Evolutionary conservation across 2,797 vertebrate genomes (phyloP), one percentile per base, ranked within the genome.

Genomic region (Thamnophis elegans): DNA sequence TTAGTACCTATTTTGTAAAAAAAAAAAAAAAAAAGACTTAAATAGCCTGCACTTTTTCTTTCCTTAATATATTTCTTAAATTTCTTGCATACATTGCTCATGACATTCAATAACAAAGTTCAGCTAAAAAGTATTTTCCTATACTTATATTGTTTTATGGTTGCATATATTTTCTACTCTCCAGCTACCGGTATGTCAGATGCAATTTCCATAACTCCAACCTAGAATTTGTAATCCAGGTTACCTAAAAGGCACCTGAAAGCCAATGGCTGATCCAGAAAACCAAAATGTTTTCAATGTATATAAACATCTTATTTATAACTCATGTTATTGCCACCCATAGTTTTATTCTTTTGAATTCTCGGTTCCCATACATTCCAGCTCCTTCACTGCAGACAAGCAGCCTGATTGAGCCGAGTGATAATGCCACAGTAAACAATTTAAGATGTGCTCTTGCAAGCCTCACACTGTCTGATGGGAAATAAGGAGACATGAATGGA

Each of bases 361-460:
- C 94, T 91, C 59, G 25, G 93, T 97, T 97, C 96, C 94, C 96
- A 97, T n/a, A 88, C 92, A 90, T 95, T 96, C 92, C 82, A 93
- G 88, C 90, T 95, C 90, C 89, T 95, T 96, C 95, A 96, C 93
- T 95, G 94, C 95, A 94, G 87, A 94, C 96, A 95, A 91, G 86
- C 82, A 85, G 88, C 95, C 93, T 91, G 85, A 59, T 94, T 95
- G 95, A 96, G 92, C 92, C 68, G 10, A 59, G 92, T 91, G 94
- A 95, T 96, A 93, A 95, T 96, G 94, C 95, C 91, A 82, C 93
- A 95, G 89, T 96, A 97, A 97, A 93, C 95, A 96, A 96, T 95
- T 95, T 96, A 96, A 96, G 93, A 96, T 97, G 96, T 95, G 93
- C 94, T 95, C 95, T 95, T 93, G 93, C 95, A 92, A 94, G 90